Conservation (phyloP, 1,140 invertebrate species). For the Drosophila saltans region DNA sequence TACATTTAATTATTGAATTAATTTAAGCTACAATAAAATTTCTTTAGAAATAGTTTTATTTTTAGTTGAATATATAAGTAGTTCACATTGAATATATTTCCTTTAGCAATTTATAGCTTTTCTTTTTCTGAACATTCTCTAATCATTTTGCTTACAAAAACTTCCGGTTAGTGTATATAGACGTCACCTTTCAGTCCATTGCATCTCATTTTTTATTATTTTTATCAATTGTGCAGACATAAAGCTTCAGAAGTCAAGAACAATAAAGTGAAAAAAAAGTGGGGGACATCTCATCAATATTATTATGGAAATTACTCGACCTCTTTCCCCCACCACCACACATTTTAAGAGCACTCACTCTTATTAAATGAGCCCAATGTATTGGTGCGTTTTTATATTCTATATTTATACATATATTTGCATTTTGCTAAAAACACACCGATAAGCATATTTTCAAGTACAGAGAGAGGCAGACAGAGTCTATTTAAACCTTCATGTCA, state of each 20-base stretch:
- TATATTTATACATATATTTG: neutral
- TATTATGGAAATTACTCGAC: conserved; percentile 7
- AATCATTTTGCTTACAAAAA: no score
- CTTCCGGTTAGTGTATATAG: conserved; percentile 11
- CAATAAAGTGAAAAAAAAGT: neutral
- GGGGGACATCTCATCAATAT: conserved; percentile 17
- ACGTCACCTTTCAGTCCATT: conserved; percentile 15
- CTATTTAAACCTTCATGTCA: conserved; percentile 41
- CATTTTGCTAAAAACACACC: neutral
- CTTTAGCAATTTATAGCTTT: no score
- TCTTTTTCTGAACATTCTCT: no score
- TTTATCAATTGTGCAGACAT: conserved; percentile 54
- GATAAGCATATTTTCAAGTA: neutral
- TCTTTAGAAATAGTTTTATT: no score
- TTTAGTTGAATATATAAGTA: no score
- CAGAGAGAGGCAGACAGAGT: conserved; percentile 2
- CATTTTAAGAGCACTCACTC: conserved; percentile 11
- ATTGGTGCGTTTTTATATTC: neutral
- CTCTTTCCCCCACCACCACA: neutral
- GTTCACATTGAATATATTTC: no score
- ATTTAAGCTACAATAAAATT: no score
- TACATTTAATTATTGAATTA: no score
- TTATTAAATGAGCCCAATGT: conserved; percentile 7
- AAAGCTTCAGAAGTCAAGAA: conserved; percentile 25
- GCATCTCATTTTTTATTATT: conserved; percentile 15